phyloP scores from a whole-genome alignment of 2,888 invertebrate species.

The Synergus umbraculus region DNA sequence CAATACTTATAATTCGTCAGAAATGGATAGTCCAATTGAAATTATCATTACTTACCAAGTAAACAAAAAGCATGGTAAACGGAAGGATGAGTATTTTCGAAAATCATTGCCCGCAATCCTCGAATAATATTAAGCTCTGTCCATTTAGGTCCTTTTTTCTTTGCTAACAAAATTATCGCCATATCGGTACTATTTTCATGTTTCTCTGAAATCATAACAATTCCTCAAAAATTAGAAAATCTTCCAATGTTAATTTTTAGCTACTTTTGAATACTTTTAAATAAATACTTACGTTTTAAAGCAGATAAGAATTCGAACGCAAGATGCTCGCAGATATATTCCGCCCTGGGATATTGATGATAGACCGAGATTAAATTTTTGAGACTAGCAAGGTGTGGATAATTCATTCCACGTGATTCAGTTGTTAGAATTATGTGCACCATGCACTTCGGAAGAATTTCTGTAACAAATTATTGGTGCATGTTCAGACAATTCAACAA shows the following conservation, averaged over 20 bases:
- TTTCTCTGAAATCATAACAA: slow-evolving; percentile 56
- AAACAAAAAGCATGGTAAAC: slow-evolving; percentile 64
- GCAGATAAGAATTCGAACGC: slow-evolving; percentile 70
- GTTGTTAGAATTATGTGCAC: slow-evolving; percentile 72
- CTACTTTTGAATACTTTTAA: slow-evolving; percentile 36
- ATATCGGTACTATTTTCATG: slow-evolving; percentile 60
- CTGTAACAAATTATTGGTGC: slow-evolving; percentile 62
- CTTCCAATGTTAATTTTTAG: neutral
- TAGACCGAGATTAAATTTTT: slow-evolving; percentile 71
- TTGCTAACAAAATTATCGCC: slow-evolving; percentile 75
- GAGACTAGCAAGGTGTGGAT: slow-evolving; percentile 69
- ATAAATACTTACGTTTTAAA: slow-evolving; percentile 69
- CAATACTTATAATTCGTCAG: neutral
- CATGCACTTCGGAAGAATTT: slow-evolving; percentile 73
- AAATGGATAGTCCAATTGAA: too few relatives aligned
- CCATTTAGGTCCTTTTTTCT: slow-evolving; percentile 75
- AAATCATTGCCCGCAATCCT: slow-evolving; percentile 65
- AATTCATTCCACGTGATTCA: slow-evolving; percentile 51
- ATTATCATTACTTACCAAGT: slow-evolving; percentile 61
- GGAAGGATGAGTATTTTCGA: slow-evolving; percentile 60
- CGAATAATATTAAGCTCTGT: slow-evolving; percentile 72
- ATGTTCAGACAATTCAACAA: neutral
- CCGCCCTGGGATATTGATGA: slow-evolving; percentile 74
- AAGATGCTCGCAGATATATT: slow-evolving; percentile 64
- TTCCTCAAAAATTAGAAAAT: slow-evolving; percentile 10